These are phyloP conservation scores for Rhagonycha lutea DNA, from an alignment of 2,888 invertebrate genomes.

Conservation along the genomic window DNA sequence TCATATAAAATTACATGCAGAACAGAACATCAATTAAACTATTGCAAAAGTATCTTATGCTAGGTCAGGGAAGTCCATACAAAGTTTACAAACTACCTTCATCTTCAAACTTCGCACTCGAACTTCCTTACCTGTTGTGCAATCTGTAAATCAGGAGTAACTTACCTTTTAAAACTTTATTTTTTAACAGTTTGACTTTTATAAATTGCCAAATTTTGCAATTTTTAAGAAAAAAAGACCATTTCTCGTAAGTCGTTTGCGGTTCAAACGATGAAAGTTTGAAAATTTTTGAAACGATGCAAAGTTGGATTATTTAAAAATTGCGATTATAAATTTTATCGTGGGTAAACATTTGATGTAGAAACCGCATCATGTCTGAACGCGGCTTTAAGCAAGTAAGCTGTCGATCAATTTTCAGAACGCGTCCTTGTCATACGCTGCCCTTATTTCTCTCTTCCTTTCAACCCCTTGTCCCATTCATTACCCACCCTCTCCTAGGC, in stretches of 20 bases:
- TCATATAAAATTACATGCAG: conserved; percentile 24
- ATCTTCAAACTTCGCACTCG: conserved; percentile 32
- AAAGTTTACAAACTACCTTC: conserved; percentile 36
- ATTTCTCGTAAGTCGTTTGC: background rate
- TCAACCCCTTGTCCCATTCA: conserved; percentile 30
- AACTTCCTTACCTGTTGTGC: conserved; percentile 31
- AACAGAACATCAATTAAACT: conserved; percentile 31
- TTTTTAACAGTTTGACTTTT: background rate
- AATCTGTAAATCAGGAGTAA: conserved; percentile 26
- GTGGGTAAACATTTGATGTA: conserved; percentile 1
- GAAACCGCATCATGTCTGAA: conserved; percentile 24
- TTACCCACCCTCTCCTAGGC: conserved; percentile 25
- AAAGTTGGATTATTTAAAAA: background rate
- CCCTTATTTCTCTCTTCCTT: conserved; percentile 27
- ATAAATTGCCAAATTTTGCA: background rate
- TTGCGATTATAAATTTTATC: background rate
- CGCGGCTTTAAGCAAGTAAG: conserved; percentile 28
- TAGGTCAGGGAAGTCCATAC: conserved; percentile 35
- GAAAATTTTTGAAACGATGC: background rate
- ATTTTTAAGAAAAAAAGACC: background rate
- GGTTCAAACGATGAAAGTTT: background rate
- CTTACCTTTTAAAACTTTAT: background rate
- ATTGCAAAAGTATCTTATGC: conserved; percentile 35
- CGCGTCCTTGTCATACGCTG: conserved; percentile 30
- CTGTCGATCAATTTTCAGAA: conserved; percentile 31